Conservation (phyloP, 2,113 vertebrate species). For the Sylvia atricapilla region DNA sequence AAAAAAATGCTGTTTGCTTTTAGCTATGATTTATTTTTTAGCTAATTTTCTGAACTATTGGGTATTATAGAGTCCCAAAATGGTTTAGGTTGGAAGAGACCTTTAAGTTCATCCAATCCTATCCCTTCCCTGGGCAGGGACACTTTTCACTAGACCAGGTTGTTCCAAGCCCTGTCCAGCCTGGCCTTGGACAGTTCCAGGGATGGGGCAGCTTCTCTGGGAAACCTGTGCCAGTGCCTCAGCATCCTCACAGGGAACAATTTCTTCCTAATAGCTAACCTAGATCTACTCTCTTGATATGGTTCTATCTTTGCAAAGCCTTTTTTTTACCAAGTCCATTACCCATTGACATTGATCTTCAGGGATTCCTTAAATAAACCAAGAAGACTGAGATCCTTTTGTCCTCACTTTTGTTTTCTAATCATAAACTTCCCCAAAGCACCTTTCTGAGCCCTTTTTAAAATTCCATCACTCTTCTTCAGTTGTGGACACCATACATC, state of each 20-base stretch:
- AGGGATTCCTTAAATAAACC: background rate
- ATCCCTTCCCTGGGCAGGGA: background rate
- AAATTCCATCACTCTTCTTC: background rate
- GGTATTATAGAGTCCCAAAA: background rate
- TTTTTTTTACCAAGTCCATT: background rate
- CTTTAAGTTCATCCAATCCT: background rate
- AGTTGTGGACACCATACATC: background rate
- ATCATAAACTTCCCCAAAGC: background rate
- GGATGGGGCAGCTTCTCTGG: background rate
- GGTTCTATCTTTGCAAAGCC: background rate
- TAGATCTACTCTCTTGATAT: background rate
- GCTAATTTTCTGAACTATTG: background rate
- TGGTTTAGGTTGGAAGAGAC: background rate
- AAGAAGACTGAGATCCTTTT: background rate
- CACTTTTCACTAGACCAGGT: rapidly evolving
- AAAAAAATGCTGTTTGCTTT: background rate
- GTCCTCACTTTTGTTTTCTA: background rate
- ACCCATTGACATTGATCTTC: rapidly evolving
- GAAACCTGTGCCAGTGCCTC: background rate
- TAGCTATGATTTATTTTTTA: background rate
- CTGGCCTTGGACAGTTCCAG: background rate
- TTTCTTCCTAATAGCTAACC: background rate
- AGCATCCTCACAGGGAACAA: background rate
- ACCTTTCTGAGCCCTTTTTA: background rate
- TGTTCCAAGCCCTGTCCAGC: background rate